Evolutionary conservation across 2,113 vertebrate genomes (phyloP), one percentile per base, ranked within the genome.

Genomic region (Leptodactylus fuscus): DNA sequence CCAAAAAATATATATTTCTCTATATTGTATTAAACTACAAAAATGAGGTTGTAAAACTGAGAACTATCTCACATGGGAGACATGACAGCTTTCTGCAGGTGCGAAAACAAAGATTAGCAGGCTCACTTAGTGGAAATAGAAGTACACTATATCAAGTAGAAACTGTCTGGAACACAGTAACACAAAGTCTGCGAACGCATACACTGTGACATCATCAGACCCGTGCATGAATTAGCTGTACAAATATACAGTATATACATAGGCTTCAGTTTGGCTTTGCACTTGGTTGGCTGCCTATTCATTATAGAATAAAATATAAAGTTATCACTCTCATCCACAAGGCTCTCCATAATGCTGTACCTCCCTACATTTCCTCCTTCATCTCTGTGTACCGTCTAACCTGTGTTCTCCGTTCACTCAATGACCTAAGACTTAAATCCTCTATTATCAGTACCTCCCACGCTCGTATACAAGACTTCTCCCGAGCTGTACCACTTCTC

Each of bases 101-200:
- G 65, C 38, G 34, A 69, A 69, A 69, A 36, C 32, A 69, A 67
- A 67, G 34, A 69, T 22, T 69, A 36, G 32, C 65, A 69, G 13
- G 3, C 65, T 69, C 65, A 22, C 65, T 13, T 12, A 4, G 34
- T 38, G 34, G 65, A 69, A 38, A 38, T 69, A 32, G 62, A 67
- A 36, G 8, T 38, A 69, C 7, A 69, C 1, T 67, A 69, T 69
- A 2, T 44, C 4, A 9, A 65, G 34, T 11, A 2, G 20, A 69
- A 38, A 20, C 34, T 69, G 5, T 18, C 29, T 67, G 62, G 8
- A 67, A 34, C 60, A 67, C 12, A 34, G 29, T 62, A 51, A 51
- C 48, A 18, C 48, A 18, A 51, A 55, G 22, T 5, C 51, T n/a
- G 29, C 10, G 53, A 55, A 55, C 3, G 15, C 16, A 69, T 22